Base-by-base conservation (phyloP, 2,888 invertebrate genomes). In the Tricholauxania praeusta region DNA sequence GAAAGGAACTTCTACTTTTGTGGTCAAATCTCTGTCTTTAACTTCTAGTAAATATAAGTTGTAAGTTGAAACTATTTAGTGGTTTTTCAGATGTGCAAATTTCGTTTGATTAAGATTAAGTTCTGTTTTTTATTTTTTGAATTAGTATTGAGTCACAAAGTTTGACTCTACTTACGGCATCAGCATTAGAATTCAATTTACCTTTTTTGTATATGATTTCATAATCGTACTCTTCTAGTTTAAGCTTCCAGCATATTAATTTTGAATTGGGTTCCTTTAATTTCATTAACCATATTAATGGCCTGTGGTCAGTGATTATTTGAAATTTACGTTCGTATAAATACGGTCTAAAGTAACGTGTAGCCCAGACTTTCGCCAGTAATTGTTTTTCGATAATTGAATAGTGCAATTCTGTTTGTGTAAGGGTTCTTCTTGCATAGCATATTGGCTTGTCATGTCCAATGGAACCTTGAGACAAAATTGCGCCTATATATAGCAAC, bases 141-240 rank as follows among this genome's bases (percentile, higher is more conserved):
- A 59, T 59, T 19, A 10, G 12, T n/a, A 22, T 4, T 59, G 5
- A 1, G 7, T 7, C 22, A 8, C 12, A 6, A 22, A 17, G 59
- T 59, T 59, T 22, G 22, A 6, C 22, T 5, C 4, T 7, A 57
- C 22, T 57, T 19, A 57, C 2, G 7, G 17, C 57, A n/a, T 14
- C 57, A 14, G 57, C 22, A 57, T 57, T 12, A 7, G 15, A 59
- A 17, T 59, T 59, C 6, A 19, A 2, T 28, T 59, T 59, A 2
- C 59, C 59, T 59, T 59, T 59, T 59, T 59, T 59, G 15, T 59
- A 59, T 2, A 59, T 14, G 8, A 59, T 59, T 22, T 59, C 59
- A 22, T 59, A 59, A 22, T 59, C 59, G 59, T 59, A 59, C 28
- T 59, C 59, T 22, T 59, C 59, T 14, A 22, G 14, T 59, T 59